Base-by-base conservation (phyloP, 2,888 invertebrate genomes). In the Schrankia costaestrigalis region DNA sequence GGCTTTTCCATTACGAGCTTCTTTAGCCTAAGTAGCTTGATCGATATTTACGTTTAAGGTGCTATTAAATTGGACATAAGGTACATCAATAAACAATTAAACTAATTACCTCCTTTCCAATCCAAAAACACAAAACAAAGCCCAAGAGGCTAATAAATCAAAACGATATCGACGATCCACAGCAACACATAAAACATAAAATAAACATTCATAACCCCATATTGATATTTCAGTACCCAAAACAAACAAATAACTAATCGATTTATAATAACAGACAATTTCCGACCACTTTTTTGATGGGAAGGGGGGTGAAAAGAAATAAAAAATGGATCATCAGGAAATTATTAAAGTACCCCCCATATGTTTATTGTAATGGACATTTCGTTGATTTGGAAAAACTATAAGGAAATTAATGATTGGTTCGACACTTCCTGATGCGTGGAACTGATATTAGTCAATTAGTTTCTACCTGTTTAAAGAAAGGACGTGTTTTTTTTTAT, bases 181-280 rank as follows among this genome's bases (percentile, higher is more conserved):
- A 17, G 4, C 14, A n/a, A 29, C 19, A 5, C 23, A 7, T 18
- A 6, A 34, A 11, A 15, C 11, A 10, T 23, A 24, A 23, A 14
- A 15, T 15, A 18, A 35, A 28, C 11, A 27, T 24, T 30, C 5
- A 28, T 28, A 15, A 26, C 14, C 19, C 11, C 21, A 19, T 14
- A 24, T 24, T 27, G 18, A 10, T 25, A 36, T 21, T 32, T 32
- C 9, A 8, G 27, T 32, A 17, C 10, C 18, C 22, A 42, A 44
- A 47, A 46, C 46, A 54, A 56, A 57, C 48, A 41, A 44, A 51
- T 30, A 41, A 28, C 32, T 52, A 49, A 57, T 56, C 56, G 54
- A 52, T 54, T 56, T 56, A 49, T 57, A 57, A 57, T 57, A 54
- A 56, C 43, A 25, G 29, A 23, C 38, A n/a, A 36, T 41, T 45